Evolutionary conservation across 2,113 vertebrate species (phyloP), one percentile per base, ranked within the genome.

Genomic region (Antechinus flavipes): DNA sequence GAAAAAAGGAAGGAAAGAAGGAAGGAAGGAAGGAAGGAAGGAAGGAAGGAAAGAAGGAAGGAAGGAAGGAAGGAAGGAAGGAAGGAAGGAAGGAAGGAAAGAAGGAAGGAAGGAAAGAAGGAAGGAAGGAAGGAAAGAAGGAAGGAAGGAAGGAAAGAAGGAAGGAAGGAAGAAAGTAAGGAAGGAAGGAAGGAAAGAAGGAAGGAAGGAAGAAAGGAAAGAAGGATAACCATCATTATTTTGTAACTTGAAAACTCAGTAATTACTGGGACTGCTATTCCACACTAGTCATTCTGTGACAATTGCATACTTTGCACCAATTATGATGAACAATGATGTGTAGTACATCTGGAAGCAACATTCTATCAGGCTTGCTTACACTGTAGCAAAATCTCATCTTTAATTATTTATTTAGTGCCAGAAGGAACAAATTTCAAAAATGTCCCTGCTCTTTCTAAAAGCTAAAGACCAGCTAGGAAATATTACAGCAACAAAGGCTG

Each of bases 351-450:
- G 90, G 90, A 97, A 97, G 96, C 95, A 97, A 96, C 93, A 97
- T 96, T 95, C 97, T 97, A 95, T 95, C 97, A 97, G 96, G 93
- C 93, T 98, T 97, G 96, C 96, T 96, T 96, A 95, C 95, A 96
- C 93, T 96, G 97, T 97, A 97, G 94, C 97, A 97, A 94, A 97
- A 98, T 97, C 96, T 97, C 94, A 91, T 97, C 54, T 97, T 96
- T 96, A 97, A 95, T 97, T 97, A 98, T 96, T 95, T 97, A 96
- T 96, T 95, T 97, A 96, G 93, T 96, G 97, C 97, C 96, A 96
- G 93, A 97, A 97, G 97, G 93, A 97, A 97, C 96, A 96, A 96
- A 97, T 97, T 98, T 97, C 96, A 92, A 96, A 95, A 96, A 97
- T 95, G 96, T 97, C 97, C 92, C 95, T 90, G 97, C 95, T 95